phyloP scores from a whole-genome alignment of 2,888 invertebrate species.

The Drosophila mimica region DNA sequence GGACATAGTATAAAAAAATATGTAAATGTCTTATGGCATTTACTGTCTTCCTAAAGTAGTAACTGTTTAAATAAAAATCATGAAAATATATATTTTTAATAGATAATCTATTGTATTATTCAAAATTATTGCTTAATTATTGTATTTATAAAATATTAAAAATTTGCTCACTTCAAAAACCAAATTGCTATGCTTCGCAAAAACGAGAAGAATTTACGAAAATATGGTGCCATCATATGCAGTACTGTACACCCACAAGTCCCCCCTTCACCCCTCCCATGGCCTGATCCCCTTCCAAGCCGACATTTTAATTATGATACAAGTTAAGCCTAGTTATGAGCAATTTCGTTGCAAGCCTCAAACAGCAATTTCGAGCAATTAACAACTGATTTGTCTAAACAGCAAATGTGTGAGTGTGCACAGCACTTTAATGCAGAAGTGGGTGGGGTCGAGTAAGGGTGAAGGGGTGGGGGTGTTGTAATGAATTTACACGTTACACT shows the following conservation, averaged over 20 bases:
- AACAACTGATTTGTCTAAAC: conserved; percentile 64
- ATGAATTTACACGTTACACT: conserved; percentile 45
- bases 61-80: not conserved
- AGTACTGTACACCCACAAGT: not conserved
- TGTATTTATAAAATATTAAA: not conserved
- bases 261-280: too few relatives aligned
- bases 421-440: conserved; percentile 8
- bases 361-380: conserved; percentile 46
- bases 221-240: not conserved
- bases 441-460: not conserved
- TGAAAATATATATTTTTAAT: not conserved
- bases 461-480: not conserved
- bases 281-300: not conserved
- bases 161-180: not conserved
- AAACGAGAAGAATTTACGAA: not conserved
- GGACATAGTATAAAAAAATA: not conserved
- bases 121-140: not conserved
- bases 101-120: not conserved
- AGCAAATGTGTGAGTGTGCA: conserved; percentile 5
- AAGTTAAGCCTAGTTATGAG: conserved; percentile 21
- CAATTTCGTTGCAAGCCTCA: conserved; percentile 21
- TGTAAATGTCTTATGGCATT: not conserved
- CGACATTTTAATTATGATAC: conserved; percentile 33
- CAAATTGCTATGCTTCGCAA: not conserved
- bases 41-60: not conserved